Conservation (phyloP, 2,113 vertebrate genomes). For the Anhinga rufa region DNA sequence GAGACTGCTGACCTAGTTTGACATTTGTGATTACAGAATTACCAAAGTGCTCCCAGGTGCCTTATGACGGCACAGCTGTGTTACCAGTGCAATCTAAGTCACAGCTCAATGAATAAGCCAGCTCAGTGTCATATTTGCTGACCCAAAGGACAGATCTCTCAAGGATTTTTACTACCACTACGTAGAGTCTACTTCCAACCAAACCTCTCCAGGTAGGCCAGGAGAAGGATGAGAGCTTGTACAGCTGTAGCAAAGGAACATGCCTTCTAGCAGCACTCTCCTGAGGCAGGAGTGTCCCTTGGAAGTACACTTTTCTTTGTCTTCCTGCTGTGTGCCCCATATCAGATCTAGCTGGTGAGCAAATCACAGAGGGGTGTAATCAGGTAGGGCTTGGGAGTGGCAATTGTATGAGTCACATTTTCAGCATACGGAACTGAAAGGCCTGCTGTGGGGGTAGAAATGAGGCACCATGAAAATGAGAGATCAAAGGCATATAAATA, state of each 20-base stretch:
- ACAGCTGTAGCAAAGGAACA: background rate
- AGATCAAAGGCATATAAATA: slow-evolving; percentile 19
- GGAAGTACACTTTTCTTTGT: background rate
- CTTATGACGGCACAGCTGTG: background rate
- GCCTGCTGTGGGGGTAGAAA: background rate
- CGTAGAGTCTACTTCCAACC: background rate
- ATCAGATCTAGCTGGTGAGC: background rate
- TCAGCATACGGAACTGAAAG: background rate
- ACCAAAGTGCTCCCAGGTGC: background rate
- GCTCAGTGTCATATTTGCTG: background rate
- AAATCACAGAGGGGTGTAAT: background rate
- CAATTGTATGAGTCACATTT: background rate
- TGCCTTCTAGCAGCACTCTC: background rate
- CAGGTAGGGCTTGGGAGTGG: background rate
- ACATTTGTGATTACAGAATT: background rate
- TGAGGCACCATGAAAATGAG: background rate
- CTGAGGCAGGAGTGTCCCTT: background rate
- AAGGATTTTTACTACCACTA: background rate
- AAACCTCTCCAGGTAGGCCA: background rate
- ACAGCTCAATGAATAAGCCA: background rate
- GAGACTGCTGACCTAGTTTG: background rate
- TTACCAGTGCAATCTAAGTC: background rate
- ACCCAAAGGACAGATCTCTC: background rate
- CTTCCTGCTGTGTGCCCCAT: background rate
- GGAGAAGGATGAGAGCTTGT: background rate